phyloP scores from a whole-genome alignment of 2,888 invertebrate genomes.

The Amblyjoppa fuscipennis region DNA sequence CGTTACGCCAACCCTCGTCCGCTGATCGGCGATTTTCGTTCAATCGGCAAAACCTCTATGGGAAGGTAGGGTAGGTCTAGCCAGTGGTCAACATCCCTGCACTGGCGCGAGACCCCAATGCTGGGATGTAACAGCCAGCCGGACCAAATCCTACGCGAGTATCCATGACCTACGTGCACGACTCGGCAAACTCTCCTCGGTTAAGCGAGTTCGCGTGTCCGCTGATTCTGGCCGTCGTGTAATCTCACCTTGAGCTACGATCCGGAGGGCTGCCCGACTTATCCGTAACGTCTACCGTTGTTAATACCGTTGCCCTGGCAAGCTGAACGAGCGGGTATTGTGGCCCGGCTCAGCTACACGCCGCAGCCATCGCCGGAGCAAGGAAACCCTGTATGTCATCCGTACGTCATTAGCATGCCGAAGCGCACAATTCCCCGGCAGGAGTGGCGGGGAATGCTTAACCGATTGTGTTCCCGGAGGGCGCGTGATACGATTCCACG shows the following conservation, averaged over 20 bases:
- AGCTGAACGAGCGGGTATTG: constrained; percentile 5
- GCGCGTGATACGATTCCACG: constrained; percentile 25
- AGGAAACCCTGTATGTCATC: constrained; percentile 64
- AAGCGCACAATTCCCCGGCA: constrained; percentile 50
- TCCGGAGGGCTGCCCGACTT: constrained; percentile 61
- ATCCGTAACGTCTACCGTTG: constrained; percentile 47
- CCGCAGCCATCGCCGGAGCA: constrained; percentile 4
- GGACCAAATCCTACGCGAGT: background rate
- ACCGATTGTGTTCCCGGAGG: constrained; percentile 54
- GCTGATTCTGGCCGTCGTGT: constrained; percentile 47
- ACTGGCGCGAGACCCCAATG: no score
- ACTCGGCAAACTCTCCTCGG: constrained; percentile 16
- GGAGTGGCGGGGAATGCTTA: constrained; percentile 41
- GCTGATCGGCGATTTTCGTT: no score
- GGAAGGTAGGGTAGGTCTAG: no score
- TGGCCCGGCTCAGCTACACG: constrained; percentile 12
- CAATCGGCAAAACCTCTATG: no score
- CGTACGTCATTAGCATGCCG: constrained; percentile 66
- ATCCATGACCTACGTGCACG: constrained; percentile 54
- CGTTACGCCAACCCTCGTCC: no score
- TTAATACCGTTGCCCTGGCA: constrained; percentile 22
- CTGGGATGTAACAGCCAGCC: background rate
- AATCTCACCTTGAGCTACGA: constrained; percentile 62
- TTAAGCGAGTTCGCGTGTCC: constrained; percentile 63
- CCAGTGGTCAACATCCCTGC: no score